These are phyloP conservation scores for Saccopteryx leptura DNA, from an alignment of 2,113 vertebrate species.

Conservation along the genomic window DNA sequence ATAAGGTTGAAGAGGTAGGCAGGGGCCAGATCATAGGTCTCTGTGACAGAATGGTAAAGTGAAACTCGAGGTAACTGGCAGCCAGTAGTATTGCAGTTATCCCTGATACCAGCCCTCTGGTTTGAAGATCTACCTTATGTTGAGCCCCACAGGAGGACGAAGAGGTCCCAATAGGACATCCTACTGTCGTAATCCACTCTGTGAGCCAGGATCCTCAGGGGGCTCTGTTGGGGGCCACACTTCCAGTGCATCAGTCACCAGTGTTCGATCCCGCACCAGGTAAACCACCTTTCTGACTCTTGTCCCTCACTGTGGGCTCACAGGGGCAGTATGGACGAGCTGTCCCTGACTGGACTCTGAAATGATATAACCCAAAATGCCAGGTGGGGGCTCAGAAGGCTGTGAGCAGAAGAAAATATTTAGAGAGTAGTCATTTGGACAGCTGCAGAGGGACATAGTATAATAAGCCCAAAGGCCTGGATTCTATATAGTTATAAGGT, in stretches of 20 bases:
- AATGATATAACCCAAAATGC: background rate
- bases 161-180: constrained; percentile 96
- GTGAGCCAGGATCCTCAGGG: constrained; percentile 93
- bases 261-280: constrained; percentile 96
- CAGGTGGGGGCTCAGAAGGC: background rate
- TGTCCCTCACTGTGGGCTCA: background rate
- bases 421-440: background rate
- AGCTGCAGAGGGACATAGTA: background rate
- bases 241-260: constrained; percentile 94
- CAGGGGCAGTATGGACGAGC: background rate
- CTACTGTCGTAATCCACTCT: constrained; percentile 96
- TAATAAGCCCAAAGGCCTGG: background rate
- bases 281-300: constrained; percentile 72
- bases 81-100: background rate
- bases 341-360: background rate
- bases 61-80: constrained; percentile 15
- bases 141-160: constrained; percentile 95
- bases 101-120: background rate
- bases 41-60: background rate
- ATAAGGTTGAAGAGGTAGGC: background rate
- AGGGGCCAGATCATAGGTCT: background rate
- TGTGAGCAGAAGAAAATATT: background rate
- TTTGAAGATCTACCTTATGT: constrained; percentile 72
- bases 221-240: constrained; percentile 92
- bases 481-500: background rate